A percentile compares a stretch with the other conserved stretches of the same genome.
Conservation (phyloP, 2,113 vertebrate genomes). For the Lathamus discolor region DNA sequence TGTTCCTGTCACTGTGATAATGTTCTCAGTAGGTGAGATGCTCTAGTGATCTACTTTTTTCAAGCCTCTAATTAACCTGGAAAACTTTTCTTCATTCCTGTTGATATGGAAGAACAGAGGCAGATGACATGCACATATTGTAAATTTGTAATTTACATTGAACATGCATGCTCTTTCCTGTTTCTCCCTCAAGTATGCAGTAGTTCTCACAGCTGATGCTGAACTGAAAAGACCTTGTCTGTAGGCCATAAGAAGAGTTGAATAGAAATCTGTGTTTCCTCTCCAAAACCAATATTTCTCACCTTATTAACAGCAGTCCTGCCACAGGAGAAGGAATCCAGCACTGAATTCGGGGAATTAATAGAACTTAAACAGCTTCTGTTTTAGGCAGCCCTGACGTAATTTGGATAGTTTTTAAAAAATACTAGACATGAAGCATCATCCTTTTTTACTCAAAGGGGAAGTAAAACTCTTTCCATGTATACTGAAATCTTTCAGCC, state of each 20-base stretch:
- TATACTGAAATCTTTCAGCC: neutral
- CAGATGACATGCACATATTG: neutral
- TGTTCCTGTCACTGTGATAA: neutral
- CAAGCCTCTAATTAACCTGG: neutral
- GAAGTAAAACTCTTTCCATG: neutral
- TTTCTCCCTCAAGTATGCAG: neutral
- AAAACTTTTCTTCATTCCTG: neutral
- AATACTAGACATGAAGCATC: neutral
- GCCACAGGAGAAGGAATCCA: neutral
- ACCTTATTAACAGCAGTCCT: neutral
- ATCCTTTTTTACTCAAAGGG: neutral
- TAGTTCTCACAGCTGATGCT: neutral
- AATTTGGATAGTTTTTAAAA: neutral
- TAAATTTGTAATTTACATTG: neutral
- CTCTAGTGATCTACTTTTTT: neutral
- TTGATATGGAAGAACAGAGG: neutral
- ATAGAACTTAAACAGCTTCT: neutral
- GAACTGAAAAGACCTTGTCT: neutral
- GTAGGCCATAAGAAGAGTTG: neutral
- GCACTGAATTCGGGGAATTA: neutral
- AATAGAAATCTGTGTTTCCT: neutral
- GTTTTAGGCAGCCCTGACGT: neutral
- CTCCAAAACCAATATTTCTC: neutral
- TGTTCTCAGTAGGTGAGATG: neutral
- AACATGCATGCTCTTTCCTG: neutral